Percentiles rank a stretch among this genome's conserved stretches.
Evolutionary conservation across 1,140 invertebrate genomes (phyloP).

Genomic region (Rhysida immarginata): DNA sequence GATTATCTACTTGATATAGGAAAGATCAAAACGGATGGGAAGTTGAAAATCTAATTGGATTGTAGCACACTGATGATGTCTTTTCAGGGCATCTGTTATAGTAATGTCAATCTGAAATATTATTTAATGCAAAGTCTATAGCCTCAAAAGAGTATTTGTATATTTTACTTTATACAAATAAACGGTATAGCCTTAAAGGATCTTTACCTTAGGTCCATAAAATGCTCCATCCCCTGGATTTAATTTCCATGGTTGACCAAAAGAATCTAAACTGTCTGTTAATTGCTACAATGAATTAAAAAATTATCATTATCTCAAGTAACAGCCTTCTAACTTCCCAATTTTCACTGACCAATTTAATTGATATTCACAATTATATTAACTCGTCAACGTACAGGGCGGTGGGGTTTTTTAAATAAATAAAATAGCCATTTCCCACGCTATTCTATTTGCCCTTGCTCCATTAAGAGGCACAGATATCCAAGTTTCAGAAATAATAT

Average conservation of each 20-base stretch:
- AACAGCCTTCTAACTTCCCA: not conserved
- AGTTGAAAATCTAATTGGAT: conserved; percentile 98
- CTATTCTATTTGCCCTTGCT: too few species aligned
- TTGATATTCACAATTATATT: too few species aligned
- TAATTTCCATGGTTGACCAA: conserved; percentile 70
- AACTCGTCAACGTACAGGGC: too few species aligned
- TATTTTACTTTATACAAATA: too few species aligned
- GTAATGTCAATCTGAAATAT: conserved; percentile 96
- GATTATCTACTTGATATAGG: conserved; percentile 53
- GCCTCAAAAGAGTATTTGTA: too few species aligned
- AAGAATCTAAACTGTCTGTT: conserved; percentile 66
- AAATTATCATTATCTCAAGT: too few species aligned
- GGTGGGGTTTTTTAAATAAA: too few species aligned
- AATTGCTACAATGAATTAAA: conserved; percentile 50
- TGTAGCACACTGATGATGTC: conserved; percentile 89
- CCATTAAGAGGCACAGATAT: too few species aligned
- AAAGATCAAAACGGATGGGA: conserved; percentile 77
- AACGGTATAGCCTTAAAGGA: too few species aligned
- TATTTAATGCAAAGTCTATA: too few species aligned
- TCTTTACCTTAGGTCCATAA: conserved; percentile 81
- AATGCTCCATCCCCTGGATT: conserved; percentile 93
- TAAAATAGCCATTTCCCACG: too few species aligned
- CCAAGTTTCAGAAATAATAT: too few species aligned
- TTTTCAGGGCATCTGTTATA: conserved; percentile 78
- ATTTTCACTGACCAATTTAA: not conserved